A percentile compares a stretch with the other conserved stretches of the same genome.
phyloP scores from a whole-genome alignment of 2,797 vertebrate genomes.

The Malacoraja senta region DNA sequence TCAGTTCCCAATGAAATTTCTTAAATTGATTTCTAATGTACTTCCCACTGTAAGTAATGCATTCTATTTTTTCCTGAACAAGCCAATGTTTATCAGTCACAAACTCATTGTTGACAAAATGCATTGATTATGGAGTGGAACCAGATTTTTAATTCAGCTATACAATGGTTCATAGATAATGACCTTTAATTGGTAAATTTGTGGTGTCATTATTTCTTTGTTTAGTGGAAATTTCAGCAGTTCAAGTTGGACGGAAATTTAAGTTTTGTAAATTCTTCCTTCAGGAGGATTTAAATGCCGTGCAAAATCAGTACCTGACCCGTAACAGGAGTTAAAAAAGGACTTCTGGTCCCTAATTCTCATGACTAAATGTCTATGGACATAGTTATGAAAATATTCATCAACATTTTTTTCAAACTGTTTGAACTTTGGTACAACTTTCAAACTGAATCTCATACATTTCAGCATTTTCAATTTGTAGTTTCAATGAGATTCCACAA shows the following conservation, averaged over 20 bases:
- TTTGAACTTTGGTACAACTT: background rate
- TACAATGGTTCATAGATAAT: constrained; percentile 25
- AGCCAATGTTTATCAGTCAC: constrained; percentile 35
- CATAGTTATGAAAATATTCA: background rate
- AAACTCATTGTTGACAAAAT: constrained; percentile 26
- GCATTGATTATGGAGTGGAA: constrained; percentile 13
- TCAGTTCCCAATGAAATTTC: constrained; percentile 43
- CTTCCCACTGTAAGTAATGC: constrained; percentile 40
- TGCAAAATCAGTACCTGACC: background rate
- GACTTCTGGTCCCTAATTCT: background rate
- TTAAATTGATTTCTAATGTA: constrained; percentile 45
- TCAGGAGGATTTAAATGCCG: background rate
- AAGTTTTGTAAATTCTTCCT: background rate
- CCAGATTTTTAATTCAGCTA: constrained; percentile 20
- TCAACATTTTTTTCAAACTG: background rate
- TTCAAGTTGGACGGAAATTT: background rate
- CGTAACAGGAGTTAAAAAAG: background rate
- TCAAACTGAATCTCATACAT: background rate
- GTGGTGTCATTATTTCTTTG: background rate
- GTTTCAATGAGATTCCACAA: background rate
- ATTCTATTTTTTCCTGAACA: constrained; percentile 32
- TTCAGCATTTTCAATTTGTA: background rate
- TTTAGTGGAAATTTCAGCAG: background rate
- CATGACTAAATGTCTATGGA: background rate
- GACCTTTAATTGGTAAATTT: constrained; percentile 12